phyloP scores from a whole-genome alignment of 53 echinoderm and acorn worm genomes.

The Glandiceps talaboti region DNA sequence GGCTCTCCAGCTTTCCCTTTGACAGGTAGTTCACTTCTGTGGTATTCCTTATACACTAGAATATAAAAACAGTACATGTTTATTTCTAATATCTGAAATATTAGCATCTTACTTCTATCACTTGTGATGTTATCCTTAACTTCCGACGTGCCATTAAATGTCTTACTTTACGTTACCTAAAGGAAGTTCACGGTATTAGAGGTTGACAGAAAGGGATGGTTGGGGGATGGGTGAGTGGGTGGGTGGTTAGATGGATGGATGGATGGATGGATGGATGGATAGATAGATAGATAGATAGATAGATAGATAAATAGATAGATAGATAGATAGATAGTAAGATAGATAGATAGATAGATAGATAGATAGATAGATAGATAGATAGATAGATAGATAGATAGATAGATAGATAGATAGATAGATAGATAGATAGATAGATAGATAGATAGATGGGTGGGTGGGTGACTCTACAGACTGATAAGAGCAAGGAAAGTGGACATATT shows the following conservation, averaged over 20 bases:
- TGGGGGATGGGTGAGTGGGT: background rate
- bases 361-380: conserved; percentile 5
- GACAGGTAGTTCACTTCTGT: background rate
- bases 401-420: conserved; percentile 5
- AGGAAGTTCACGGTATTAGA: too few relatives aligned
- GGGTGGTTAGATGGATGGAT: background rate
- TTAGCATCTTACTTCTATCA: too few relatives aligned
- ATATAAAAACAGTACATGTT: too few relatives aligned
- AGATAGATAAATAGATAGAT: conserved; percentile 5
- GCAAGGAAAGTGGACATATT: too few relatives aligned
- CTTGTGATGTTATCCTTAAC: too few relatives aligned
- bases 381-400: conserved; percentile 4
- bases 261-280: background rate
- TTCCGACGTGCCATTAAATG: too few relatives aligned
- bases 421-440: conserved; percentile 1
- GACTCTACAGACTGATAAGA: too few relatives aligned
- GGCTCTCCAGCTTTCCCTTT: background rate
- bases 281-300: conserved; percentile 2
- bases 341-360: conserved; percentile 3
- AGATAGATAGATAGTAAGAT: conserved; percentile 1
- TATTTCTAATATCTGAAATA: too few relatives aligned
- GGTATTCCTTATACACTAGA: background rate
- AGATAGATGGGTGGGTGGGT: background rate
- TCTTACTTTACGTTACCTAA: too few relatives aligned
- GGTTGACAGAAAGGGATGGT: too few relatives aligned